Conservation (phyloP, 2,888 invertebrate genomes). For the Drosophila affinis region DNA sequence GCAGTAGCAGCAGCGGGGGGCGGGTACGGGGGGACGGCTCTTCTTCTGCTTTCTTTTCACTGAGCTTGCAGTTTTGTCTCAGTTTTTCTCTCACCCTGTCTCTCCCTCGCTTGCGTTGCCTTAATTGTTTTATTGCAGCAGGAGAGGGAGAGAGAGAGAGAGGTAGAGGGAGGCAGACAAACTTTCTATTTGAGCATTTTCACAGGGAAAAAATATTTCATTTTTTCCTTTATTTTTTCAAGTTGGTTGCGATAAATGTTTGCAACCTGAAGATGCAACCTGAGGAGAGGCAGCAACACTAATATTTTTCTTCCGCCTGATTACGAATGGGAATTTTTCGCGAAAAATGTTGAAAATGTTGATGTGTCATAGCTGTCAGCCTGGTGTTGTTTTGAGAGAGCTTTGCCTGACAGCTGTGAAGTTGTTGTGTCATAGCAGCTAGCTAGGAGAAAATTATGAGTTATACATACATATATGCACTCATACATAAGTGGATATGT, state of each 20-base stretch:
- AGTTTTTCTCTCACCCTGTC: constrained; percentile 39
- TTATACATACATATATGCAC: no score
- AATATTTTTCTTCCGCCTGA: constrained; percentile 33
- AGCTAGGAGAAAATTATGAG: not conserved
- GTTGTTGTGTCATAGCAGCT: not conserved
- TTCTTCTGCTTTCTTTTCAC: constrained; percentile 42
- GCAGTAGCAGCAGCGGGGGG: no score
- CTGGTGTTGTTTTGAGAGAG: not conserved
- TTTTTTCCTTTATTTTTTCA: constrained; percentile 37
- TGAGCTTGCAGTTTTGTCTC: constrained; percentile 64
- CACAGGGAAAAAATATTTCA: constrained; percentile 54
- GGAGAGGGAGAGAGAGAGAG: constrained; percentile 13
- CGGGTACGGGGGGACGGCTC: not conserved
- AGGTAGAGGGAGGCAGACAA: constrained; percentile 22
- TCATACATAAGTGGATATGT: no score
- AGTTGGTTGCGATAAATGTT: constrained; percentile 19
- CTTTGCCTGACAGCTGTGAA: not conserved
- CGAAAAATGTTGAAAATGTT: not conserved
- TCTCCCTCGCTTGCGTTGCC: constrained; percentile 24
- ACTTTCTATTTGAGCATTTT: constrained; percentile 64
- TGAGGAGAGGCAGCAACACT: not conserved
- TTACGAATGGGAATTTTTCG: constrained; percentile 10
- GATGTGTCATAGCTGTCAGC: not conserved
- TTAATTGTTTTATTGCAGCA: constrained; percentile 43
- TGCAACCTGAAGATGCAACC: constrained; percentile 18